Base-by-base conservation (phyloP, 2,888 invertebrate genomes). In the Stramonita haemastoma region DNA sequence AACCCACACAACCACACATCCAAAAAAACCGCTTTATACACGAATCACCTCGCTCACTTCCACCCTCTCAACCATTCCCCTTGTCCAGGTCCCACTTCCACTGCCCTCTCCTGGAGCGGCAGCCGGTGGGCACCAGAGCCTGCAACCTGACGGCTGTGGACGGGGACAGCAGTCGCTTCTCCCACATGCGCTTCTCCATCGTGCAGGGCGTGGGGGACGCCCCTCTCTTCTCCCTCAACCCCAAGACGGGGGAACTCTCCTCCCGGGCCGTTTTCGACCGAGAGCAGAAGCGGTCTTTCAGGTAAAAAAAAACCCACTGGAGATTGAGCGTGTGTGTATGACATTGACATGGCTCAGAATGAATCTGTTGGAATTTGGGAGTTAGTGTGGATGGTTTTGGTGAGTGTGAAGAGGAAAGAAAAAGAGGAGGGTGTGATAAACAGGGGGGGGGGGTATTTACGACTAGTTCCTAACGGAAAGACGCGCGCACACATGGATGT, bases 131-230 rank as follows among this genome's bases (percentile, higher is more conserved):
- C 0, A 98, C 98, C 0, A 98, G 98, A 0, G 98, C 99, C 0
- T 97, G 98, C 0, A 98, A 98, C 0, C 97, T 99, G 0, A 97
- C 98, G 91, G 99, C 99, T 0, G 98, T 98, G 0, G 99, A 99
- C 96, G 98, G 98, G 94, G 99, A 99, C 95, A 97, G 98, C 85
- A 98, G 98, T 5, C 97, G 98, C 93, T 99, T 99, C 96, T 98
- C 98, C 34, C 98, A 98, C 6, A 96, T 90, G 87, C 26, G 32
- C 19, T 91, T 87, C 88, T 88, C 90, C 34, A 89, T 91, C 57
- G 86, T 91, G 15, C 66, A 81, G 32, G 79, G 73, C 36, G 89
- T 86, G 5, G 26, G 57, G 6, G 91, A 91, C 83, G 88, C 36
- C 79, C 60, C 96, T 91, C 95, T 95, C 86, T 96, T 97, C 29